These are phyloP conservation scores for Physella acuta DNA, from an alignment of 1,140 invertebrate species.

Conservation along the genomic window DNA sequence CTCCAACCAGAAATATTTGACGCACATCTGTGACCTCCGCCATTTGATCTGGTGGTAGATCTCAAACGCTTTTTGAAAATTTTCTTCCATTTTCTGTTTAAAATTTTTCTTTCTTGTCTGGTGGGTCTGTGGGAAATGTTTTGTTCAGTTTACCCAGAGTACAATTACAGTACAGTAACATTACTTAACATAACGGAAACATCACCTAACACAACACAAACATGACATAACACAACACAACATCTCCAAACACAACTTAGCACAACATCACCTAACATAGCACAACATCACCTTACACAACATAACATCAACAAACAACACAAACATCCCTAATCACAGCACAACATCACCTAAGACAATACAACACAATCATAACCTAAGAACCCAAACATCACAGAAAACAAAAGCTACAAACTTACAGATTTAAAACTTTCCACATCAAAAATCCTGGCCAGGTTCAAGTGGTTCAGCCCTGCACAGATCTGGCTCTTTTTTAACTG, in stretches of 20 bases:
- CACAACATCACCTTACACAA: too few relatives aligned
- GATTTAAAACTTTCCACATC: conserved; percentile 2
- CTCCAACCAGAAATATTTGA: conserved; percentile 10
- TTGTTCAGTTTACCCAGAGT: too few relatives aligned
- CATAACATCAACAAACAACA: too few relatives aligned
- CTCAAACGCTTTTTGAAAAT: conserved; percentile 4
- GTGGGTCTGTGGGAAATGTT: conserved; percentile 12
- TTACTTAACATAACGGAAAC: too few relatives aligned
- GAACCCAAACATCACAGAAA: not conserved
- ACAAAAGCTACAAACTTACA: conserved; percentile 13
- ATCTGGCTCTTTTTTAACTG: conserved; percentile 12
- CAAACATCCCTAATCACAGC: too few relatives aligned
- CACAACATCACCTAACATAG: too few relatives aligned
- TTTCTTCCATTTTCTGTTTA: conserved; percentile 17
- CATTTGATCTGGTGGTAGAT: conserved; percentile 4
- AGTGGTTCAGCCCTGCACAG: conserved; percentile 11
- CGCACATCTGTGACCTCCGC: conserved; percentile 13
- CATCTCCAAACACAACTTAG: too few relatives aligned
- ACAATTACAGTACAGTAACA: too few relatives aligned
- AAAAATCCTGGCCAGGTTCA: conserved; percentile 20
- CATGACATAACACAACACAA: too few relatives aligned
- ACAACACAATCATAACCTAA: not conserved
- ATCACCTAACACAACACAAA: too few relatives aligned
- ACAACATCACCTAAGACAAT: too few relatives aligned
- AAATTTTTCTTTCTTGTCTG: conserved; percentile 4